Evolutionary conservation across 2,113 vertebrate species (phyloP), one percentile per base, ranked within the genome.

Genomic region (Mus musculus): DNA sequence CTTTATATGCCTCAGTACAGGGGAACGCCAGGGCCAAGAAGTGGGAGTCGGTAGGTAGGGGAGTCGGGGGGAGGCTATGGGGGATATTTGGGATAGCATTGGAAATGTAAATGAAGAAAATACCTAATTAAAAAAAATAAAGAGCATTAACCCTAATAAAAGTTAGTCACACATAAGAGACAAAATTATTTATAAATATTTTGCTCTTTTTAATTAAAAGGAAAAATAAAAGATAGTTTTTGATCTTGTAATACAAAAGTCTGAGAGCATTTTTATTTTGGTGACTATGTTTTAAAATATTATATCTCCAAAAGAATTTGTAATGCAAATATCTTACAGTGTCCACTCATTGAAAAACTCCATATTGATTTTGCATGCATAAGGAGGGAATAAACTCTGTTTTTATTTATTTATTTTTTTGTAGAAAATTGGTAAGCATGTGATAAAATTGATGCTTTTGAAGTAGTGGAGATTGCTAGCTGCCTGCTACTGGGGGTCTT

Each of bases 381-480:
- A 49, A 89, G 24, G 12, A 26, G 13, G 1, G 39, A 36, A 17
- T 67, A 36, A 3, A 28, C 77, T 88, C 54, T 77, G 5, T 76
- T 95, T 95, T 61, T 69, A 69, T 33, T 20, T n/a, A n/a, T n/a
- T n/a, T n/a, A n/a, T n/a, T 81, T 91, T 75, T 89, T n/a, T 42
- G 2, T 59, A 72, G 20, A 13, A 61, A 96, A 73, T 49, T 93
- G 20, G 33, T 69, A 69, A 69, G 4, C 28, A 33, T 33, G 71
- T 88, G 78, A 11, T 63, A 63, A 49, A 88, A 0, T 84, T 85
- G 80, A 17, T n/a, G 73, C 11, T 42, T 75, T 2, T 85, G 20
- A 96, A 75, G 14, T 69, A 4, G 1, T 81, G 11, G 8, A 39
- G 9, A 20, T 88, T 63, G 24, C 16, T 33, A 52, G 3, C 42